A percentile compares a stretch with the other conserved stretches of the same genome.
phyloP scores from a whole-genome alignment of 1,140 invertebrate species.

The Pseudomyrmex pallidus region DNA sequence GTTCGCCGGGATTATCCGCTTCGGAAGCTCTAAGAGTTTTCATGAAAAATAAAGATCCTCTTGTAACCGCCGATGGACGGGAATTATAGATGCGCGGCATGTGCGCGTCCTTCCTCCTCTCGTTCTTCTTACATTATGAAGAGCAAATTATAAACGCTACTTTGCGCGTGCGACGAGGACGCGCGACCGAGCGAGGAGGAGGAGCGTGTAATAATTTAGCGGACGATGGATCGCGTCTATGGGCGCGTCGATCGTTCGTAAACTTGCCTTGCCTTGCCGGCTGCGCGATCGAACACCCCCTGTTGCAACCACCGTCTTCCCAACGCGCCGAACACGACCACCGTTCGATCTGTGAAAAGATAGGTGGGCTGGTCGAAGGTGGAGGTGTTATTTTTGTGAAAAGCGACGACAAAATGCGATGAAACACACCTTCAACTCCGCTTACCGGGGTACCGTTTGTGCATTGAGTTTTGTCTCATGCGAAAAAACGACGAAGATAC shows the following conservation, averaged over 20 bases:
- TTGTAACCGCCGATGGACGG: constrained; percentile 30
- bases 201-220: constrained; percentile 53
- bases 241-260: constrained; percentile 29
- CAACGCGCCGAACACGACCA: background rate
- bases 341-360: background rate
- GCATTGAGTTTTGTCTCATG: too few species aligned
- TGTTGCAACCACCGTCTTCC: constrained; percentile 13
- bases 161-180: constrained; percentile 23
- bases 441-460: too few species aligned
- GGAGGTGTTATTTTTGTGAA: too few species aligned
- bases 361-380: background rate
- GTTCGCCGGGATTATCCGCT: background rate
- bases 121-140: constrained; percentile 55
- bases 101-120: background rate
- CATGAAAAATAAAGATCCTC: constrained; percentile 52
- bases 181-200: background rate
- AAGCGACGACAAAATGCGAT: too few species aligned
- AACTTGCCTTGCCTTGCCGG: background rate
- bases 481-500: too few species aligned
- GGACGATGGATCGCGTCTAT: constrained; percentile 33
- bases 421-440: too few species aligned
- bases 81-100: constrained; percentile 49
- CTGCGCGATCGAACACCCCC: constrained; percentile 26
- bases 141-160: constrained; percentile 53
- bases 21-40: constrained; percentile 54